Base-by-base conservation (phyloP, 2,113 vertebrate genomes). In the Takifugu flavidus region DNA sequence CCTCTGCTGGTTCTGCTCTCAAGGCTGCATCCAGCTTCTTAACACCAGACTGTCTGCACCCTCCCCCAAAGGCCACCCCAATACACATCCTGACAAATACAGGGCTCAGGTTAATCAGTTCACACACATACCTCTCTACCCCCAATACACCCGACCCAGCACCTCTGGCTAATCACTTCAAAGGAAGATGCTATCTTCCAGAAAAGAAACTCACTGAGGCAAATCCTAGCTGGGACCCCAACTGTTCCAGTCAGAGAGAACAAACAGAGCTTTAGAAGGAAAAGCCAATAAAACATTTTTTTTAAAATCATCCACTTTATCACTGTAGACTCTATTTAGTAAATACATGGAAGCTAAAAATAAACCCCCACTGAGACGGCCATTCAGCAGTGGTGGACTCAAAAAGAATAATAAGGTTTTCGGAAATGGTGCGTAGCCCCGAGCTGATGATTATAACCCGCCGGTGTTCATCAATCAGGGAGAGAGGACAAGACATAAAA, bases 121-220 rank as follows among this genome's bases (percentile, higher is more conserved):
- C 77, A 83, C 78, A 76, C 64, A 79, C 77, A 78, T 70, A 74
- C 62, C 65, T 34, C 25, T 50, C 58, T 39, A 55, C 70, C 42
- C 74, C 71, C 70, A 12, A 25, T 2, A 1, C 53, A 67, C 75
- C 69, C 73, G 80, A 69, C 85, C 82, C 82, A 72, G 71, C 80
- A 85, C 77, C 82, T 77, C 80, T 77, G 80, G 80, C 80, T 83
- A 86, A 87, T 83, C 72, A 70, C 80, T 82, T 82, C 82, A 86
- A 86, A 87, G 75, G 44, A 76, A 86, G 84, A 86, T 87, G 75
- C 79, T 85, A 89, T 86, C 85, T 25, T 3, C 47, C 56, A 20
- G 4, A 39, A 59, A 50, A 45, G 46, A 61, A 67, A 71, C 62
- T 62, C 67, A 50, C 26, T 69, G 55, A 64, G 63, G 75, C 46